Evolutionary conservation across 1,140 invertebrate species (phyloP), one percentile per base, ranked within the genome.

Genomic region (Calephelis virginiensis): DNA sequence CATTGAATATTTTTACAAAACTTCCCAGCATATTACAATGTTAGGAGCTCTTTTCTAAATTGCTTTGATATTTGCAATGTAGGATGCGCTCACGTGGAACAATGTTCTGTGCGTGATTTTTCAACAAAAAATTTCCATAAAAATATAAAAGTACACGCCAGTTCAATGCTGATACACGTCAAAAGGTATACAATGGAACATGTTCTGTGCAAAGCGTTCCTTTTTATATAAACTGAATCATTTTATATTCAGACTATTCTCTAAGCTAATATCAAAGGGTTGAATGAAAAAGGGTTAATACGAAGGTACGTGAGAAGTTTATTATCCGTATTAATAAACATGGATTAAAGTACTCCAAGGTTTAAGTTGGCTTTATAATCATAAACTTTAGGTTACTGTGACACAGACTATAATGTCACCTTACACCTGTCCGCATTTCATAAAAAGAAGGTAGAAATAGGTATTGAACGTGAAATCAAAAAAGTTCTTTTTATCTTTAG

Each of bases 91-190:
- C 53, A 56, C 53, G 53, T 56, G 17, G 17, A 28, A 56, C 53
- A 56, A 56, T 56, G 12, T 11, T 56, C 37, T 28, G 10, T 56
- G 53, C 53, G 53, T 56, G 17, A 56, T 28, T 56, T n/a, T 37
- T 56, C 17, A 56, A 56, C 53, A 56, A 56, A 56, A 56, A 37
- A 28, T 10, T 56, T 37, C 17, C 53, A 12, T 12, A 56, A 11
- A 53, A 56, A 37, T 56, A 56, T 56, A 56, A 56, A 56, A 56
- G 53, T 28, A 56, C 37, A 56, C 17, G 53, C 12, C 53, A 56
- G 53, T 56, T 56, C 53, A 56, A 11, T 37, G 53, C 10, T 56
- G 50, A 56, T 56, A 56, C 50, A 17, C 50, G 50, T 56, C 50
- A 56, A 56, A 56, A 56, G 11, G 49, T 56, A 56, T 37, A 56